Evolutionary conservation across 2,888 invertebrate species (phyloP), one percentile per base, ranked within the genome.

Genomic region (Sphinx pinastri): DNA sequence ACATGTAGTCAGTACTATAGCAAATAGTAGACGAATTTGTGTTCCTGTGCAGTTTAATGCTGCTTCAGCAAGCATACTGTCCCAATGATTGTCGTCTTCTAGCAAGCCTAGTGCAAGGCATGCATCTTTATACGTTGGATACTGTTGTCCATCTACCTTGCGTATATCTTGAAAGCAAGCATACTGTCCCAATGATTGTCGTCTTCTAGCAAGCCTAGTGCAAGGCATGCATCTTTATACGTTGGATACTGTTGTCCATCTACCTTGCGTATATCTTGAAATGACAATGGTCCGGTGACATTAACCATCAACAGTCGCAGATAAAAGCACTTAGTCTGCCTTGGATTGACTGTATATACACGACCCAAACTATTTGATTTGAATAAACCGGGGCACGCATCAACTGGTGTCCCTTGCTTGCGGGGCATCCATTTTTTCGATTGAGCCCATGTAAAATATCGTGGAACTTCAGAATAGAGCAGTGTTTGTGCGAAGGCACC

Each of bases 291-390:
- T 57, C 73, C 74, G 54, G 73, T 71, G 59, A 75, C 72, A 76
- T 77, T 76, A 72, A 76, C 75, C 73, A 77, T 75, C 72, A 77
- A 75, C 74, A 79, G 66, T 73, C 75, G 77, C 45, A 78, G 72
- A 75, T 75, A 77, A 74, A 77, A 79, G 70, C 76, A 76, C 67
- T 76, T 73, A 55, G 71, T 72, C 2, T 77, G 72, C 13, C 58
- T 77, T 76, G 75, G 73, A 75, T 74, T 72, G 67, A 79, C 78
- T 72, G 79, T 79, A 75, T 47, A 78, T 73, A 78, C 8, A 68
- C 79, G 75, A 47, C 76, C 75, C 71, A 76, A 74, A 47, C 74
- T 59, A 68, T 78, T 74, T 73, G 72, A 70, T 73, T 73, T 75
- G 47, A 75, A 76, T 70, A 70, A 66, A 70, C 25, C 25, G 70